phyloP scores from a whole-genome alignment of 2,797 vertebrate genomes.

The Serranus cabrilla region DNA sequence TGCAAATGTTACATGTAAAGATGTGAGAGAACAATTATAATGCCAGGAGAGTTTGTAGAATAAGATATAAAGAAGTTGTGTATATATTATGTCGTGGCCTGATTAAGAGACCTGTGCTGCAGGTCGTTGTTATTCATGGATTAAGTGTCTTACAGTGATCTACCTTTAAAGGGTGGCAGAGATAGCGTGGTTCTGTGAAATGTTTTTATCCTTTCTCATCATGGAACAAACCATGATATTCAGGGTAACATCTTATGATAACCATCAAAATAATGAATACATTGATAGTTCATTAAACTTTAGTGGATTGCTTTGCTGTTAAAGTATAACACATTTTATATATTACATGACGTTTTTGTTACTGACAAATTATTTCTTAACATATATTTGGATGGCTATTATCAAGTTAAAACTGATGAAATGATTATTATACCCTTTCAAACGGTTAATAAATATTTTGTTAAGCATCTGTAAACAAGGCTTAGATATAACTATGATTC shows the following conservation, averaged over 20 bases:
- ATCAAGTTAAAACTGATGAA: no score
- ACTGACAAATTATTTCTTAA: no score
- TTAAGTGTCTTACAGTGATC: conserved; percentile 49
- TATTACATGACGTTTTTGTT: no score
- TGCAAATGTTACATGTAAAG: conserved; percentile 49
- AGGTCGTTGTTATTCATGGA: conserved; percentile 37
- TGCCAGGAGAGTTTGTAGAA: conserved; percentile 34
- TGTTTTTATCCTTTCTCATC: conserved; percentile 31
- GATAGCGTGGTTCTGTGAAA: conserved; percentile 22
- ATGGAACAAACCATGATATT: conserved; percentile 42
- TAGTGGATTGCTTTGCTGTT: no score
- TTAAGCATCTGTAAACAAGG: no score
- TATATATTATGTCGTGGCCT: conserved; percentile 62
- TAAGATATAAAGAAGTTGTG: conserved; percentile 26
- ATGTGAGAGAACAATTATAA: conserved; percentile 19
- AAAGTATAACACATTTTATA: no score
- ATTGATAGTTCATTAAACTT: no score
- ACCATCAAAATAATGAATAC: no score
- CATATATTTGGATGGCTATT: no score
- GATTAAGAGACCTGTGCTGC: conserved; percentile 48
- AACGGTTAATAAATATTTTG: no score
- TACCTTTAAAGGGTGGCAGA: conserved; percentile 8
- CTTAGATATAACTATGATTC: no score
- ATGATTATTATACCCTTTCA: no score
- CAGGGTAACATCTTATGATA: background rate